These are phyloP conservation scores for Chionodraco myersi DNA, from an alignment of 2,113 vertebrate species.

Conservation along the genomic window DNA sequence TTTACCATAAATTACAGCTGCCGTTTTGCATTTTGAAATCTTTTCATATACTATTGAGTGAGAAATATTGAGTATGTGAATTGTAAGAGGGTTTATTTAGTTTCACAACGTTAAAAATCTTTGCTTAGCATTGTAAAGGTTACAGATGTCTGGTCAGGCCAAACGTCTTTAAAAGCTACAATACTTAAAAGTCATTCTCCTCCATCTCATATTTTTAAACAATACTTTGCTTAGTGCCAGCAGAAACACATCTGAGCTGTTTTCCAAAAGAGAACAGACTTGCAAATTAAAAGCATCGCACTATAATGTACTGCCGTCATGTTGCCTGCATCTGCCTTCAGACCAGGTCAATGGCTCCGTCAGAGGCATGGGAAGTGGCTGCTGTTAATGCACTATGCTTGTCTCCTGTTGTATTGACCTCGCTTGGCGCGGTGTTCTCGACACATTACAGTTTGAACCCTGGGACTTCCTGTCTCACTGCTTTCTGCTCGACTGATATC, in stretches of 20 bases:
- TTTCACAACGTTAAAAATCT: too few species aligned
- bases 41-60: too few species aligned
- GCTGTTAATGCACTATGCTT: constrained; percentile 7
- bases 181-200: constrained; percentile 1
- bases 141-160: background rate
- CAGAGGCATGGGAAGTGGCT: constrained; percentile 43
- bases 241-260: constrained; percentile 14
- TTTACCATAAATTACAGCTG: too few species aligned
- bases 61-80: too few species aligned
- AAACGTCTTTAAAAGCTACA: background rate
- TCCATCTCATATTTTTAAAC: constrained; percentile 28
- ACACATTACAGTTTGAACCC: background rate
- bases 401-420: background rate
- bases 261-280: constrained; percentile 24
- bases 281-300: constrained; percentile 48
- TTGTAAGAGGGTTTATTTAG: too few species aligned
- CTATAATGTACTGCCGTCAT: constrained; percentile 51
- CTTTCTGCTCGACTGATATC: background rate
- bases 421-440: constrained; percentile 5
- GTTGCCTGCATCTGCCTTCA: constrained; percentile 54
- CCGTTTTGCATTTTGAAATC: too few species aligned
- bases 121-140: background rate
- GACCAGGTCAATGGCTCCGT: constrained; percentile 50
- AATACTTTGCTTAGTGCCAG: background rate
- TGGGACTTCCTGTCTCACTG: background rate